Conservation (phyloP, 2,888 invertebrate species). For the Neoascia interrupta region DNA sequence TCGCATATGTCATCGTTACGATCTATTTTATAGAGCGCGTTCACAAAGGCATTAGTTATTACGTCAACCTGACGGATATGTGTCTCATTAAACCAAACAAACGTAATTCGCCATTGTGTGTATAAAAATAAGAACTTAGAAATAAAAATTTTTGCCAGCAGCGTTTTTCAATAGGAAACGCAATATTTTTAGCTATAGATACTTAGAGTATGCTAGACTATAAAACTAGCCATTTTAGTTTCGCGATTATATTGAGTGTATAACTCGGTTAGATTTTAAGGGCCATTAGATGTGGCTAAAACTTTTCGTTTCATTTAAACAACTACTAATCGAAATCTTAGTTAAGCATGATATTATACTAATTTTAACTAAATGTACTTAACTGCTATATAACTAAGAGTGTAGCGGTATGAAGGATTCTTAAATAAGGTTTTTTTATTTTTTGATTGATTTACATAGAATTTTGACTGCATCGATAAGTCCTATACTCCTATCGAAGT, state of each 20-base stretch:
- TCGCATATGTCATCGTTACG: constrained; percentile 51
- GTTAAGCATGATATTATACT: too few species aligned
- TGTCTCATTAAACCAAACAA: constrained; percentile 36
- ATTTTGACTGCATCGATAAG: too few species aligned
- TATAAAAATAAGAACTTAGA: constrained; percentile 2
- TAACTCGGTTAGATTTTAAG: constrained; percentile 55
- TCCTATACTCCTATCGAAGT: too few species aligned
- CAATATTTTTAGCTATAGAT: constrained; percentile 12
- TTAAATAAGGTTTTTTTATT: too few species aligned
- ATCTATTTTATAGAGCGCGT: too few species aligned
- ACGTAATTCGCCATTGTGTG: constrained; percentile 56
- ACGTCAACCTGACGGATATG: constrained; percentile 46
- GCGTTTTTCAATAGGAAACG: constrained; percentile 11
- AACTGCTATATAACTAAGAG: too few species aligned
- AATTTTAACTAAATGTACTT: too few species aligned
- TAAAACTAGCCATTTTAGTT: background rate
- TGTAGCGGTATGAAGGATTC: too few species aligned
- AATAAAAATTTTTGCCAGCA: constrained; percentile 27
- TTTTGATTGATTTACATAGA: too few species aligned
- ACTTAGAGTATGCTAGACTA: constrained; percentile 1
- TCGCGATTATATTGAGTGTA: constrained; percentile 22
- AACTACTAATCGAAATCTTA: too few species aligned
- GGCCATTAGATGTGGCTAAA: constrained; percentile 31
- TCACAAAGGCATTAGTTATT: constrained; percentile 40
- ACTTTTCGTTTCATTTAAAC: too few species aligned